Percentiles rank a stretch among this genome's conserved stretches.
These are phyloP conservation scores for Lagopus muta DNA, from an alignment of 2,113 vertebrate genomes.

Conservation along the genomic window DNA sequence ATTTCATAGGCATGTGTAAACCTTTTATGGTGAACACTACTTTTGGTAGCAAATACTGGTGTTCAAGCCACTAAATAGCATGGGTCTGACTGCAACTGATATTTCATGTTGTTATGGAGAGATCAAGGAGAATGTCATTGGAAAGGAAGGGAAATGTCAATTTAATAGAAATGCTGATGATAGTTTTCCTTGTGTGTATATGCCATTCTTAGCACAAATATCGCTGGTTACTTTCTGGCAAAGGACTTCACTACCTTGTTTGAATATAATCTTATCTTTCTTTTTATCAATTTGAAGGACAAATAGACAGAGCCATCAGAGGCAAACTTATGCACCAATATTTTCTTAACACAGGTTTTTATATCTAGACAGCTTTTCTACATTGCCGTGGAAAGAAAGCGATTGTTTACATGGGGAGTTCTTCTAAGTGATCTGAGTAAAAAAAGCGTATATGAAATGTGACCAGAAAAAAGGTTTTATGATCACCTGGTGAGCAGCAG, in stretches of 20 bases:
- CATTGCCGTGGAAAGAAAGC: not conserved
- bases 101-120: not conserved
- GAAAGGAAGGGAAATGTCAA: not conserved
- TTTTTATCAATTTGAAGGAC: not conserved
- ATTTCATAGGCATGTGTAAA: not conserved
- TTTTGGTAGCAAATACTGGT: not conserved
- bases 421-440: slow-evolving; percentile 18
- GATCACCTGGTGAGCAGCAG: not conserved
- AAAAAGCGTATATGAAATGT: not conserved
- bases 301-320: not conserved
- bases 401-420: not conserved
- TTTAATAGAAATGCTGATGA: not conserved
- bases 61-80: not conserved
- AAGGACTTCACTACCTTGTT: not conserved
- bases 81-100: not conserved
- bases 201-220: not conserved
- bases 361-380: not conserved
- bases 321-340: not conserved
- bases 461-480: not conserved
- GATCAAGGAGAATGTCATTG: not conserved
- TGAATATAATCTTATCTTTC: not conserved
- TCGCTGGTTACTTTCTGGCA: accelerated
- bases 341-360: not conserved
- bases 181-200: not conserved
- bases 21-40: not conserved